These are phyloP conservation scores for Anoplopoma fimbria DNA, from an alignment of 2,113 vertebrate genomes.

Conservation along the genomic window DNA sequence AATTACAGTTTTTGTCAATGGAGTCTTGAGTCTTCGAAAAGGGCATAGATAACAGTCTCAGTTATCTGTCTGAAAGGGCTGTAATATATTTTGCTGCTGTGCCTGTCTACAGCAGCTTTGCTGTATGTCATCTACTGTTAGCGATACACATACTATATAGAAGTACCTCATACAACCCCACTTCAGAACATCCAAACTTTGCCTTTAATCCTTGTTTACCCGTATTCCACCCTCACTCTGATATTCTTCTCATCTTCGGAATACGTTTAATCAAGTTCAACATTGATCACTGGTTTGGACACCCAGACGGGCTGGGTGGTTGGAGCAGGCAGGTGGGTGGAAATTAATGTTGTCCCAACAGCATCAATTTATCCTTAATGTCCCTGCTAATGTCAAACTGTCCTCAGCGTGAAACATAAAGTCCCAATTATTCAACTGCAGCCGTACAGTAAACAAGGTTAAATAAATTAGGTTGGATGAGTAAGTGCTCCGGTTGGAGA, in stretches of 20 bases:
- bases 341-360: slow-evolving; percentile 34
- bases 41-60: too few relatives aligned
- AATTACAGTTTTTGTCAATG: too few relatives aligned
- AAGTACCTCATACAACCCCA: neutral
- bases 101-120: too few relatives aligned
- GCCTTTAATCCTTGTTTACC: neutral
- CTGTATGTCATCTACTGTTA: too few relatives aligned
- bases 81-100: too few relatives aligned
- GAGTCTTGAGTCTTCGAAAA: too few relatives aligned
- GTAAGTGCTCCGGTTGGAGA: slow-evolving; percentile 16
- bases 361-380: slow-evolving; percentile 51
- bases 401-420: slow-evolving; percentile 38
- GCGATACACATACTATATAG: too few relatives aligned
- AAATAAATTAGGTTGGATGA: slow-evolving; percentile 39
- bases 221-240: neutral
- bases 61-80: too few relatives aligned
- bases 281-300: slow-evolving; percentile 39
- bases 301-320: slow-evolving; percentile 23
- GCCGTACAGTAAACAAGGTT: slow-evolving; percentile 39
- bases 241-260: neutral
- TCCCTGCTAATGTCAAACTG: slow-evolving; percentile 56
- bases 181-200: too few relatives aligned
- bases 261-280: slow-evolving; percentile 33
- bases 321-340: slow-evolving; percentile 28
- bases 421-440: slow-evolving; percentile 32